phyloP scores from a whole-genome alignment of 2,888 invertebrate species.

The Mimachlamys varia region DNA sequence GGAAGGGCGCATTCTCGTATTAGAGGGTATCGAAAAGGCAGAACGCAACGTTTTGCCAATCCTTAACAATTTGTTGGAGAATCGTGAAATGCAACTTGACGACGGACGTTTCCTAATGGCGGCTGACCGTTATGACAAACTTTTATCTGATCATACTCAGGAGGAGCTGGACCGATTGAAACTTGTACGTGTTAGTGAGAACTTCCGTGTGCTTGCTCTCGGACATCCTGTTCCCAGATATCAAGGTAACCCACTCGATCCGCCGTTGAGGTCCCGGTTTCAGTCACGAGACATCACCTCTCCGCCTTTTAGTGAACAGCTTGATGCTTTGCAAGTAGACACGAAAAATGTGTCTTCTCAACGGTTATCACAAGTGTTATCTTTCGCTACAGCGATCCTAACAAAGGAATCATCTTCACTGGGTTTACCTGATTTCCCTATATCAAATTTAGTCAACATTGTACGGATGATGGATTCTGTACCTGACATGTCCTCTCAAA shows the following conservation, averaged over 20 bases:
- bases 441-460: slow-evolving; percentile 89
- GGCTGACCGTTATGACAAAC: slow-evolving; percentile 93
- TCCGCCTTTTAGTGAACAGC: slow-evolving; percentile 83
- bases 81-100: slow-evolving; percentile 98
- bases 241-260: slow-evolving; percentile 95
- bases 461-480: slow-evolving; percentile 88
- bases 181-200: slow-evolving; percentile 94
- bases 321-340: slow-evolving; percentile 46
- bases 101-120: slow-evolving; percentile 97
- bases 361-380: slow-evolving; percentile 85
- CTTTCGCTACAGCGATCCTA: slow-evolving; percentile 90
- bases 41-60: slow-evolving; percentile 98
- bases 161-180: slow-evolving; percentile 93
- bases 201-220: slow-evolving; percentile 87
- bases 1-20: slow-evolving; percentile 92
- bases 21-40: slow-evolving; percentile 98
- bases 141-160: slow-evolving; percentile 91
- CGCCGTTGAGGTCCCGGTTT: slow-evolving; percentile 96
- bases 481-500: slow-evolving; percentile 86
- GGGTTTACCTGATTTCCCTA: slow-evolving; percentile 94
- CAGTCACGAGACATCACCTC: slow-evolving; percentile 92
- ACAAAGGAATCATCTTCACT: slow-evolving; percentile 88
- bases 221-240: slow-evolving; percentile 80
- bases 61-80: slow-evolving; percentile 96
- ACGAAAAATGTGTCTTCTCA: slow-evolving; percentile 42